Evolutionary conservation across 2,888 invertebrate genomes (phyloP), one percentile per base, ranked within the genome.

Genomic region (Lordiphosa fenestrarum): DNA sequence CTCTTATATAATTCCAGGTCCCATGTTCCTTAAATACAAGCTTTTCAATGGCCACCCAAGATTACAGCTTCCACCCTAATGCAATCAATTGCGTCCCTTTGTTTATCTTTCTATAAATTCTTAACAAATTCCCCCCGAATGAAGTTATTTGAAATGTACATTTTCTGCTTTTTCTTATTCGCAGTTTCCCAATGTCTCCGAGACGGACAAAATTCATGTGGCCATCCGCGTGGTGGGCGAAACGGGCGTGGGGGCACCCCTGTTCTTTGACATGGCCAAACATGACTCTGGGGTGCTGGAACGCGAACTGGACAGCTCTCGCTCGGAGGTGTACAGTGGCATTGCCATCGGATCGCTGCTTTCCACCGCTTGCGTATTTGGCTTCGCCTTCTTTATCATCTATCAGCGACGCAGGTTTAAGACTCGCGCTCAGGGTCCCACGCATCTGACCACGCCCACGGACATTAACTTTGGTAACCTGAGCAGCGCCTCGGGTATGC

Each of bases 161-260:
- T n/a, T n/a, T n/a, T n/a, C n/a, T n/a, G n/a, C n/a, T 19, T 0
- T 23, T 7, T 6, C 13, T 5, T 6, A 7, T 7, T 58, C 51
- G 23, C 53, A 52, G 89, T 89, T 90, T 56, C 89, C 89, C 19
- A 89, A 89, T 48, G 82, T 89, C 12, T 87, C 88, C 5, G 88
- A 89, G 52, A 78, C 81, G 6, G 88, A 88, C 19, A 87, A 87
- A 74, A 87, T 90, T 38, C 88, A 89, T 66, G 87, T 90, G 35
- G 87, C 89, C 7, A 81, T 90, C 3, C 86, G 89, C 6, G 90
- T 89, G 2, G 86, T 89, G 9, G 89, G 90, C 1, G 88, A 88
- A 33, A 88, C 87, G 1, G 90, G 89, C 5, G 84, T 88, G 2
- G 89, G 89, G 0, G 87, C 88, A 1, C 89, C 89, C 2, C 87